phyloP scores from a whole-genome alignment of 2,797 vertebrate genomes.

The Melanotaenia nigrans region DNA sequence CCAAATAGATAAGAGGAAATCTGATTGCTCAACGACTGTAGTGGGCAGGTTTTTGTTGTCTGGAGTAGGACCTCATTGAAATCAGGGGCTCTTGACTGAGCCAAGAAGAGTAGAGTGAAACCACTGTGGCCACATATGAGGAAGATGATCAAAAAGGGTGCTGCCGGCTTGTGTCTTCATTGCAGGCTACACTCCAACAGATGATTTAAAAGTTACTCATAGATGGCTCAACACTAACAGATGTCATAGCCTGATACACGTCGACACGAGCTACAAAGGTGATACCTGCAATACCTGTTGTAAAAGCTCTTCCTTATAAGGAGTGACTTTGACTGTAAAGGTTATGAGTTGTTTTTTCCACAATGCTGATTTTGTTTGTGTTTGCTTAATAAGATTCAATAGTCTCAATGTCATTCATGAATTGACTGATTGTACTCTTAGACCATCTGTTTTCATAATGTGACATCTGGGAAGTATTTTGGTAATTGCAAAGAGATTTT shows the following conservation, averaged over 20 bases:
- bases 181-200: conserved; percentile 24
- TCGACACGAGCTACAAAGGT: not conserved
- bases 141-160: conserved; percentile 61
- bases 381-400: conserved; percentile 31
- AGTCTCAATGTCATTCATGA: conserved; percentile 29
- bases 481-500: conserved; percentile 57
- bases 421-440: conserved; percentile 36
- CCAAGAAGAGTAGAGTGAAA: conserved; percentile 59
- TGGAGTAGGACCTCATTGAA: conserved; percentile 40
- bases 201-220: conserved; percentile 32
- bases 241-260: conserved; percentile 5
- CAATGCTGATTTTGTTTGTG: conserved; percentile 52
- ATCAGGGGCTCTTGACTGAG: conserved; percentile 66
- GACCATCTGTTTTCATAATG: conserved; percentile 48
- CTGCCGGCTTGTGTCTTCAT: conserved; percentile 38
- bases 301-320: conserved; percentile 10
- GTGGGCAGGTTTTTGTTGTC: conserved; percentile 49
- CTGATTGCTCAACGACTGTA: conserved; percentile 70
- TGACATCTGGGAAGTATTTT: conserved; percentile 57
- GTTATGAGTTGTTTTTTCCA: not conserved
- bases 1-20: conserved; percentile 69
- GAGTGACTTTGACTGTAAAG: conserved; percentile 12
- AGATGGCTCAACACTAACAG: conserved; percentile 20
- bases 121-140: conserved; percentile 61
- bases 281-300: conserved; percentile 18